Base-by-base conservation (phyloP, 2,113 vertebrate species). In the Grantiella picta region DNA sequence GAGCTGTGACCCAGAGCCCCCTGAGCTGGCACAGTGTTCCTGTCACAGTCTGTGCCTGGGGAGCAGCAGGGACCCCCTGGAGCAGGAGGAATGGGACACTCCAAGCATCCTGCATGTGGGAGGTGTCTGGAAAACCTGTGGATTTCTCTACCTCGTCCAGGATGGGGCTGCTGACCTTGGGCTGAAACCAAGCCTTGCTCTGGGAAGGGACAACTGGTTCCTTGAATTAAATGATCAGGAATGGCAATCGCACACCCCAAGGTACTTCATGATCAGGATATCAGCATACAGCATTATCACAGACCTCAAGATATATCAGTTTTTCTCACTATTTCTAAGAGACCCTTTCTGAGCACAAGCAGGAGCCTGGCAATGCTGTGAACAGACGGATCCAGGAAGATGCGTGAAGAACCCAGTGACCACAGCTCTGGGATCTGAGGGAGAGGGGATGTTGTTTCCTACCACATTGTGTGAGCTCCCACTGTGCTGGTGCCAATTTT, bases 401-500 rank as follows among this genome's bases (percentile, higher is more conserved):
- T 3, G 15, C 4, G 3, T 59, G 90, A 86, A 81, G 60, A 70
- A 68, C 73, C 31, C 56, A 82, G 60, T 87, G 93, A 64, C 92
- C 92, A 89, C 45, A 92, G 72, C 68, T 49, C 29, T 53, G 75
- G 65, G 52, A 79, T 66, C 56, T 42, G 71, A 88, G 29, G 47
- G 57, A 89, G 60, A 89, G 10, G 47, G 29, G 33, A 83, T 40
- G 49, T 21, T 86, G n/a, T 40, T 70, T 86, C 63, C 44, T 80
- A 9, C 45, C 36, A 22, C 14, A 49, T 3, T 83, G 47, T 25
- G 64, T 31, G 54, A 96, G 47, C 69, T 86, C 77, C 83, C 64
- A 7, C 56, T 71, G 80, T 73, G 72, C 63, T 73, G 59, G 5
- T 83, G 68, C 71, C 86, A 80, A 50, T 95, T 95, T 88, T 83